Conservation (phyloP, 2,888 invertebrate species). For the Macrosiphum euphorbiae region DNA sequence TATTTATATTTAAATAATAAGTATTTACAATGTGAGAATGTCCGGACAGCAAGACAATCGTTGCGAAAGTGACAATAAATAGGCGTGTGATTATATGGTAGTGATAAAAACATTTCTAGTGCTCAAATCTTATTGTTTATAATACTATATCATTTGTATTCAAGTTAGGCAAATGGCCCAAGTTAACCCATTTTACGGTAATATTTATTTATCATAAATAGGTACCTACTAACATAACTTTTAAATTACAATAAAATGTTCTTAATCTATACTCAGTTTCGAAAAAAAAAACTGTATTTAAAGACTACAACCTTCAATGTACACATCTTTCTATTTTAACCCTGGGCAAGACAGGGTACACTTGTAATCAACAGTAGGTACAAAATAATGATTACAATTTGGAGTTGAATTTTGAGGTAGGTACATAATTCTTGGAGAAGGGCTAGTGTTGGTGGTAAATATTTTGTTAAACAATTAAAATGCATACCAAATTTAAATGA, state of each 20-base stretch:
- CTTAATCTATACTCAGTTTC: background rate
- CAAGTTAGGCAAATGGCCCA: too few species aligned
- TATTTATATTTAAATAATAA: too few species aligned
- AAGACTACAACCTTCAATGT: background rate
- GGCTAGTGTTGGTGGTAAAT: background rate
- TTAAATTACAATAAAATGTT: background rate
- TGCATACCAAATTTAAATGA: background rate
- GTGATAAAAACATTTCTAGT: too few species aligned
- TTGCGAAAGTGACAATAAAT: too few species aligned
- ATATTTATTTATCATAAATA: slow-evolving; percentile 5
- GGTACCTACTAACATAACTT: background rate
- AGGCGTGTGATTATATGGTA: too few species aligned
- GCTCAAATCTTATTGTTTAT: too few species aligned
- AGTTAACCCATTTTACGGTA: too few species aligned
- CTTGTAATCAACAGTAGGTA: background rate
- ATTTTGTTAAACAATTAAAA: background rate
- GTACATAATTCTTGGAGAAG: background rate
- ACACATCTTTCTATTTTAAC: background rate
- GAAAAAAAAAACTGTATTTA: background rate
- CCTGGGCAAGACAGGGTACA: background rate
- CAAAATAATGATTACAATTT: background rate
- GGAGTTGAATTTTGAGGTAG: background rate
- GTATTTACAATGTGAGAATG: too few species aligned
- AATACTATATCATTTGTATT: too few species aligned
- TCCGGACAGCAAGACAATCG: too few species aligned